These are phyloP conservation scores for Morpho helenor DNA, from an alignment of 2,888 invertebrate genomes.

Conservation along the genomic window DNA sequence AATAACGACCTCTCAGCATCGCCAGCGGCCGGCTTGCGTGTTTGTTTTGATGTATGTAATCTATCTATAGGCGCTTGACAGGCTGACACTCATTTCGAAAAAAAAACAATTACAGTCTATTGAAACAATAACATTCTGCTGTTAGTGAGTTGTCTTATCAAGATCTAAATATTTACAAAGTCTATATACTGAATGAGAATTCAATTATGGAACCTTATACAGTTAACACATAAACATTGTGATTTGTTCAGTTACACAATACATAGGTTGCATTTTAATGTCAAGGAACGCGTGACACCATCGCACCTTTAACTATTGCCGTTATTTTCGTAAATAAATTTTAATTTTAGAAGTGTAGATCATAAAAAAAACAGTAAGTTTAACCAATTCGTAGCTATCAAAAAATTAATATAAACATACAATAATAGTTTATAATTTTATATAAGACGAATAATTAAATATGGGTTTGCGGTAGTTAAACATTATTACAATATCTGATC, in stretches of 20 bases:
- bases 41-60: constrained; percentile 63
- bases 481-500: too few species aligned
- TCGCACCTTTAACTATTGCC: neutral
- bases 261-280: constrained; percentile 5
- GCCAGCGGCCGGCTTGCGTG: constrained; percentile 47
- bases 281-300: constrained; percentile 6
- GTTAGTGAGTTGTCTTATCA: neutral
- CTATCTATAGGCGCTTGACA: constrained; percentile 30
- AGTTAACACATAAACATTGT: neutral
- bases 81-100: neutral
- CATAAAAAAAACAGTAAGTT: too few species aligned
- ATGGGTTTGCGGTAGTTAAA: too few species aligned
- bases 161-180: constrained; percentile 22
- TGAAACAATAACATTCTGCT: too few species aligned
- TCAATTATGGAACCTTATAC: neutral
- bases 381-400: too few species aligned
- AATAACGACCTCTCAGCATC: constrained; percentile 38
- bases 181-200: constrained; percentile 10
- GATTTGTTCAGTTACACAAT: constrained; percentile 6
- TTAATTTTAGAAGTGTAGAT: too few species aligned
- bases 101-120: too few species aligned
- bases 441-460: too few species aligned
- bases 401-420: too few species aligned
- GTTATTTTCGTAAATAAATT: too few species aligned
- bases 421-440: too few species aligned